Evolutionary conservation across 2,888 invertebrate genomes (phyloP).

Genomic region (Carpatolechia fugitivella): DNA sequence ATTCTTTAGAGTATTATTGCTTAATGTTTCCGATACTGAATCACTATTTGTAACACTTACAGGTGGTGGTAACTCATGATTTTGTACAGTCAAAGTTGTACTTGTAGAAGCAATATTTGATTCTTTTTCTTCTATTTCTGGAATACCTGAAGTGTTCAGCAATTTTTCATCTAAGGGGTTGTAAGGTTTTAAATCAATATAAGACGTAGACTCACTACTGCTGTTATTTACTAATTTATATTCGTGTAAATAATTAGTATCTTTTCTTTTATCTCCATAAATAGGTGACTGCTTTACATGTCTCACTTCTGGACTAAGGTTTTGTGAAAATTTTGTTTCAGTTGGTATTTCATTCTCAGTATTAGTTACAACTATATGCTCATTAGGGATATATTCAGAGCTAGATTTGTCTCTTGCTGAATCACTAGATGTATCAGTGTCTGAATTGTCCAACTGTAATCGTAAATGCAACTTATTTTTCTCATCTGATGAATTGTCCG

Average conservation of each 20-base stretch:
- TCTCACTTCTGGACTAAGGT: conserved; percentile 1
- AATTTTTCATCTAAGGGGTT: conserved; percentile 51
- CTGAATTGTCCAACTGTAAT: conserved; percentile 65
- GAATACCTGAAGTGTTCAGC: conserved; percentile 54
- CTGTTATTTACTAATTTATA: conserved; percentile 48
- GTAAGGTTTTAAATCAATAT: conserved; percentile 61
- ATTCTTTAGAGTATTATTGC: conserved; percentile 39
- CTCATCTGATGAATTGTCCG: conserved; percentile 70
- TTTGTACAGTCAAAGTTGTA: too few species aligned
- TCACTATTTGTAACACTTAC: conserved; percentile 29
- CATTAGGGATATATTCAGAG: conserved; percentile 68
- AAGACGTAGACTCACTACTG: conserved; percentile 69
- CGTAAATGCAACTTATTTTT: conserved; percentile 65
- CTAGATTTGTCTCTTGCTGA: conserved; percentile 62
- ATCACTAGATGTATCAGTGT: conserved; percentile 72
- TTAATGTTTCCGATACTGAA: conserved; percentile 38
- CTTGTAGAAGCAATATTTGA: conserved; percentile 13
- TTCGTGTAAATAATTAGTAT: conserved; percentile 15
- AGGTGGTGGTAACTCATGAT: conserved; percentile 19
- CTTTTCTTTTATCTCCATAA: conserved; percentile 16
- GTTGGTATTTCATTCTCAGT: conserved; percentile 28
- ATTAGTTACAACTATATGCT: conserved; percentile 42
- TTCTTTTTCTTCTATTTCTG: conserved; percentile 34
- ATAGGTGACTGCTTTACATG: conserved; percentile 20
- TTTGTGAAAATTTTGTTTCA: conserved; percentile 23